phyloP scores from a whole-genome alignment of 2,888 invertebrate genomes.

The Epicampocera succincta region DNA sequence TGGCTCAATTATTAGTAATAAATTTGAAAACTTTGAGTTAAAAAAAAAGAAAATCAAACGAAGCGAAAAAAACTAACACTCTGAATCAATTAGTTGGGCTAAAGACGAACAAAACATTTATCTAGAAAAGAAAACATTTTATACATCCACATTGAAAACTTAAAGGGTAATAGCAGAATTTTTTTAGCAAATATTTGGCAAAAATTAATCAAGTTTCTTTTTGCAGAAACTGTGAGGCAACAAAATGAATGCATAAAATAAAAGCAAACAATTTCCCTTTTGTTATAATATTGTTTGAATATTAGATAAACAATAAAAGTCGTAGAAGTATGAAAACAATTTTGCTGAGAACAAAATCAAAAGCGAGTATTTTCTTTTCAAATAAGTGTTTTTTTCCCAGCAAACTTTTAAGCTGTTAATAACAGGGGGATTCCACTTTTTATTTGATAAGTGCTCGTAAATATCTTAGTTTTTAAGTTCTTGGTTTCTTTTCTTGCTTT shows the following conservation, averaged over 20 bases:
- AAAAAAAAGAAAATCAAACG: background rate
- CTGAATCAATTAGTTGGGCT: conserved; percentile 29
- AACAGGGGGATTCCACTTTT: no score
- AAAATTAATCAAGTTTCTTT: conserved; percentile 50
- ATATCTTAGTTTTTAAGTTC: no score
- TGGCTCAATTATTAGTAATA: no score
- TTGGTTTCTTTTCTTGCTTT: no score
- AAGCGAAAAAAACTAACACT: background rate
- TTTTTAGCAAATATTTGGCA: conserved; percentile 45
- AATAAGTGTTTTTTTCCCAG: no score
- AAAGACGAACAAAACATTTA: conserved; percentile 26
- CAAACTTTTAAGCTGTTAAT: no score
- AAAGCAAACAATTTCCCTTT: background rate
- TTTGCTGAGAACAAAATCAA: no score
- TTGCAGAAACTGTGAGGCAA: conserved; percentile 19
- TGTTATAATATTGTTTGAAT: background rate
- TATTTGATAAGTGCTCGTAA: no score
- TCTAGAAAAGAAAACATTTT: background rate
- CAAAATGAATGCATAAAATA: conserved; percentile 6
- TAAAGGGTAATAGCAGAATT: conserved; percentile 14
- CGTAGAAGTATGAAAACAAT: no score
- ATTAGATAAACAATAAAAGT: background rate
- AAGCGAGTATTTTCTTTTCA: no score
- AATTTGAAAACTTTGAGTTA: no score
- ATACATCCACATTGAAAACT: background rate